Evolutionary conservation across 2,797 vertebrate species (phyloP).

Genomic region (Hypotaenidia philippensis): DNA sequence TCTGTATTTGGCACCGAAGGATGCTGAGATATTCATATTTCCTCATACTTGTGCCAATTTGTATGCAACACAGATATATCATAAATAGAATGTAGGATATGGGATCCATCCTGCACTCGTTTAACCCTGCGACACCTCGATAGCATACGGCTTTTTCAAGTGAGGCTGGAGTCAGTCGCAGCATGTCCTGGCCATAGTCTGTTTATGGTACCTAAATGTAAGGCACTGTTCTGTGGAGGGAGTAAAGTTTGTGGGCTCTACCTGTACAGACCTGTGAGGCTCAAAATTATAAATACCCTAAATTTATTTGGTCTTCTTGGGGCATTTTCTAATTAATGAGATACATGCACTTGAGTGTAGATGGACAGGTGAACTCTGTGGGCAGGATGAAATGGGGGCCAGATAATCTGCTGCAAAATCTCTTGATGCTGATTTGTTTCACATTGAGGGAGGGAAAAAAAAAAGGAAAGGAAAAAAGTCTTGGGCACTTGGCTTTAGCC

Average conservation of each 20-base stretch:
- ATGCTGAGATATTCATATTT: slow-evolving; percentile 60
- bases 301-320: background rate
- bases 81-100: slow-evolving; percentile 18
- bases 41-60: slow-evolving; percentile 40
- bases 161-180: background rate
- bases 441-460: background rate
- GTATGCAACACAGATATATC: slow-evolving; percentile 17
- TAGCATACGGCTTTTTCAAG: background rate
- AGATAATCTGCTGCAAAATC: background rate
- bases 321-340: background rate
- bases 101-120: background rate
- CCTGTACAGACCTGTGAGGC: background rate
- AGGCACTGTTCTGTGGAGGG: background rate
- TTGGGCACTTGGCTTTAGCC: background rate
- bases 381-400: background rate
- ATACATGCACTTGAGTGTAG: background rate
- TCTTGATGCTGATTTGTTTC: background rate
- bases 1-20: slow-evolving; percentile 62
- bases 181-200: background rate
- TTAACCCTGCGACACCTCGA: background rate
- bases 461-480: background rate
- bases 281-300: background rate
- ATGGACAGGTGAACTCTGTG: background rate
- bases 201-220: background rate
- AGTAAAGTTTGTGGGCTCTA: background rate